A percentile compares a stretch with the other conserved stretches of the same genome.
These are phyloP conservation scores for Actenoides hombroni DNA, from an alignment of 2,113 vertebrate species.

Conservation along the genomic window DNA sequence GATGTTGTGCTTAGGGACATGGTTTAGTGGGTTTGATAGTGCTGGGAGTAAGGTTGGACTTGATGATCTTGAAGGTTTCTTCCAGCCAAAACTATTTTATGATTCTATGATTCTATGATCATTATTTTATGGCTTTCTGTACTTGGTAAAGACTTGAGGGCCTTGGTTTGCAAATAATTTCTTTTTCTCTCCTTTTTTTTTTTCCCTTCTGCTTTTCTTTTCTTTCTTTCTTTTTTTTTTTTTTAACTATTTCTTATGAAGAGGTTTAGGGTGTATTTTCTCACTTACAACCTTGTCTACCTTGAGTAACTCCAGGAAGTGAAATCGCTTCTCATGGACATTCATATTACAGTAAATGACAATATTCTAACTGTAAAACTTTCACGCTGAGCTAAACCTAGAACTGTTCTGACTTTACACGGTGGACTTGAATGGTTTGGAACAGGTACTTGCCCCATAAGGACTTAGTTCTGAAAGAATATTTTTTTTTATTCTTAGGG, in stretches of 20 bases:
- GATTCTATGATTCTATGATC: neutral
- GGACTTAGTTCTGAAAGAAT: neutral
- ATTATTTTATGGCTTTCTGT: neutral
- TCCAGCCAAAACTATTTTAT: too few species aligned
- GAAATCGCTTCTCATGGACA: neutral
- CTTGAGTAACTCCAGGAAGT: neutral
- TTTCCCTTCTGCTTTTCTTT: too few species aligned
- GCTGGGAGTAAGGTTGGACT: too few species aligned
- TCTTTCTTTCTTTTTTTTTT: too few species aligned
- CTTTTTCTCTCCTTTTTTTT: fast-evolving
- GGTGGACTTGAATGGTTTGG: neutral
- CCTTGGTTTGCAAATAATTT: neutral
- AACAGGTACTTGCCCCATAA: neutral
- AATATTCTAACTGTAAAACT: neutral
- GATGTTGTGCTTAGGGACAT: too few species aligned
- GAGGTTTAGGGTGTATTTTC: neutral
- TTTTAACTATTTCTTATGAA: neutral
- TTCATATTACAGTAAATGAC: neutral
- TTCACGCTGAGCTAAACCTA: neutral
- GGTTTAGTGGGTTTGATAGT: too few species aligned
- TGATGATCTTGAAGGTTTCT: too few species aligned
- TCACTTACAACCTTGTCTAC: neutral
- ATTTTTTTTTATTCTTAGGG: neutral
- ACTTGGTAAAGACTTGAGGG: neutral
- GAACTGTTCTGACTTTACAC: neutral